phyloP scores from a whole-genome alignment of 2,888 invertebrate genomes.

The Lutraria lutraria region DNA sequence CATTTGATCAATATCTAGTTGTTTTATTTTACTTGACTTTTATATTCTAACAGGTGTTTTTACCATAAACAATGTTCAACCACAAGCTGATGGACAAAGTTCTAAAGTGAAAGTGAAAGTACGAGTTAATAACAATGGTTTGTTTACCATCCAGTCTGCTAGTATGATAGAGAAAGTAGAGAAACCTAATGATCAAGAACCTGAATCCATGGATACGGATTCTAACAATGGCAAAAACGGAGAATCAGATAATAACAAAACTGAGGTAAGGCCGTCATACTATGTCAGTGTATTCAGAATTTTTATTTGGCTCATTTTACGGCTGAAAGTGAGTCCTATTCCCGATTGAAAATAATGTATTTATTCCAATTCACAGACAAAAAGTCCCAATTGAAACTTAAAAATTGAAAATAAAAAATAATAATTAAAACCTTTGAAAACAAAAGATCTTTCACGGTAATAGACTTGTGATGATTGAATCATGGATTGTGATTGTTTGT shows the following conservation, averaged over 20 bases:
- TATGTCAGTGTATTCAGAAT: background rate
- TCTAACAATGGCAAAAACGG: slow-evolving; percentile 1
- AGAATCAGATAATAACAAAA: slow-evolving; percentile 14
- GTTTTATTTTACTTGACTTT: background rate
- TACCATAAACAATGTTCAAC: slow-evolving; percentile 89
- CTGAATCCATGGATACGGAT: slow-evolving; percentile 83
- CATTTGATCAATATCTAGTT: no score
- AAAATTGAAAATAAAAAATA: no score
- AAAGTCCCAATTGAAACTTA: no score
- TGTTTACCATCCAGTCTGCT: slow-evolving; percentile 95
- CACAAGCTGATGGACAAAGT: slow-evolving; percentile 95
- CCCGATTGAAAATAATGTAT: no score
- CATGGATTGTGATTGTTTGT: no score
- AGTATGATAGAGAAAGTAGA: slow-evolving; percentile 88
- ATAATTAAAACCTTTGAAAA: no score
- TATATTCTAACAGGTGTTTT: slow-evolving; percentile 85
- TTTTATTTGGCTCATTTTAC: no score
- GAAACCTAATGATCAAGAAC: slow-evolving; percentile 73
- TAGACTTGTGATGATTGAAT: no score
- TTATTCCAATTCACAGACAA: no score
- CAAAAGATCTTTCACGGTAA: no score
- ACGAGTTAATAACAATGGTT: slow-evolving; percentile 96
- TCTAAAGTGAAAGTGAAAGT: slow-evolving; percentile 98
- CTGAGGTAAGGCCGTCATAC: slow-evolving; percentile 41
- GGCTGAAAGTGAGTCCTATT: no score